A percentile compares a stretch with the other conserved stretches of the same genome.
phyloP scores from a whole-genome alignment of 2,797 vertebrate genomes.

The Coendou prehensilis region DNA sequence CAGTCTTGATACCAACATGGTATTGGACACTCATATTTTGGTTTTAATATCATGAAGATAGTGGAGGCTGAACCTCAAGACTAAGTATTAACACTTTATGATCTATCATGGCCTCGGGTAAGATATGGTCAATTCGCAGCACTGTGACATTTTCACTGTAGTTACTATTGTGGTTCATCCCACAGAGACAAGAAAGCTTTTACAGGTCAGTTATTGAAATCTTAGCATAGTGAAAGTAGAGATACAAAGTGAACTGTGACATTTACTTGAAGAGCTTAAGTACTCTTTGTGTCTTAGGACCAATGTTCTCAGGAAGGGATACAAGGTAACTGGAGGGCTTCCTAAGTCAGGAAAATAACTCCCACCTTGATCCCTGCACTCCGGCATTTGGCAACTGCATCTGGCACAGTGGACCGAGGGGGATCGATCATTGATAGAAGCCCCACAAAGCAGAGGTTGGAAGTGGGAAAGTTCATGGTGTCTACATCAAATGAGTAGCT shows the following conservation, averaged over 20 bases:
- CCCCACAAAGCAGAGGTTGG: constrained; percentile 90
- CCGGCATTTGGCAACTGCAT: constrained; percentile 91
- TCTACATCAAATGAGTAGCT: constrained; percentile 89
- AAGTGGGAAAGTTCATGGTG: constrained; percentile 90
- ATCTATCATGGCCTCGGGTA: not conserved
- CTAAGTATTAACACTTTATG: constrained; percentile 9
- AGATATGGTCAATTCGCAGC: not conserved
- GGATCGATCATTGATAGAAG: constrained; percentile 92
- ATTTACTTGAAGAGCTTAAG: constrained; percentile 39
- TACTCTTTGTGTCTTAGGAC: not conserved
- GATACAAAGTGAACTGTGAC: not conserved
- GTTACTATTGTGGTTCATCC: not conserved
- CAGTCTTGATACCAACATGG: not conserved
- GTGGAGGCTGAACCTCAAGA: not conserved
- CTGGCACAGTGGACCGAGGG: constrained; percentile 91
- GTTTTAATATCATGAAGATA: not conserved
- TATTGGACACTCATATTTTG: not conserved
- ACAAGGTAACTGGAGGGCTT: not conserved
- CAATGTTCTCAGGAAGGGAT: not conserved
- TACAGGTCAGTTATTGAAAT: not conserved
- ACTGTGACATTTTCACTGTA: not conserved
- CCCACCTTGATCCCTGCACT: constrained; percentile 92
- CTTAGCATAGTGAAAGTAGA: constrained; percentile 25
- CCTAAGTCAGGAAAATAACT: not conserved
- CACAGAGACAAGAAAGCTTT: not conserved